These are phyloP conservation scores for Aptenodytes patagonicus DNA, from an alignment of 2,113 vertebrate genomes.

Conservation along the genomic window DNA sequence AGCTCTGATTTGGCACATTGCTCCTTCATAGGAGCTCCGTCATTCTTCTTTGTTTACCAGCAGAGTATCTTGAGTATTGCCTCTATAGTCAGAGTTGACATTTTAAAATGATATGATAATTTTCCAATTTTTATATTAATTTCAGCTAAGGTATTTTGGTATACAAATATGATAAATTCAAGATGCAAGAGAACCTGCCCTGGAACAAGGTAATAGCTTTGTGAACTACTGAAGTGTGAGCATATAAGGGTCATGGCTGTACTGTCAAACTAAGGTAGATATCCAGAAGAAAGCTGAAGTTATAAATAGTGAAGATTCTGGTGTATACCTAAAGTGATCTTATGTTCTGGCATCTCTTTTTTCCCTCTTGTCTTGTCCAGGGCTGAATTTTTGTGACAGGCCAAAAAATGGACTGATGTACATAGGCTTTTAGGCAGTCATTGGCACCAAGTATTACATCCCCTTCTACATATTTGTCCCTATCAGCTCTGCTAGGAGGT, in stretches of 20 bases:
- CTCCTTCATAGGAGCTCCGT: not conserved
- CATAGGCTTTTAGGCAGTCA: not conserved
- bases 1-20: conserved; percentile 21
- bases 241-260: not conserved
- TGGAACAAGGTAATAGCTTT: not conserved
- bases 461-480: not conserved
- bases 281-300: conserved; percentile 15
- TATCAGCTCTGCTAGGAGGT: not conserved
- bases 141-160: conserved; percentile 58
- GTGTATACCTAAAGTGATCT: not conserved
- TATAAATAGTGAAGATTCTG: not conserved
- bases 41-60: conserved; percentile 46
- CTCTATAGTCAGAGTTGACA: conserved; percentile 41
- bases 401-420: not conserved
- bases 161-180: conserved; percentile 32
- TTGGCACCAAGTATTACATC: not conserved
- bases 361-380: not conserved
- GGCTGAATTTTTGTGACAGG: not conserved
- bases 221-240: not conserved
- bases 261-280: conserved; percentile 13
- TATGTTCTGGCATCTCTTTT: not conserved
- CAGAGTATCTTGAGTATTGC: conserved; percentile 21
- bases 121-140: conserved; percentile 57
- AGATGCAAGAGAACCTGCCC: not conserved
- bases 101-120: conserved; percentile 61